phyloP scores from a whole-genome alignment of 2,797 vertebrate genomes.

The Cossypha dichroa region DNA sequence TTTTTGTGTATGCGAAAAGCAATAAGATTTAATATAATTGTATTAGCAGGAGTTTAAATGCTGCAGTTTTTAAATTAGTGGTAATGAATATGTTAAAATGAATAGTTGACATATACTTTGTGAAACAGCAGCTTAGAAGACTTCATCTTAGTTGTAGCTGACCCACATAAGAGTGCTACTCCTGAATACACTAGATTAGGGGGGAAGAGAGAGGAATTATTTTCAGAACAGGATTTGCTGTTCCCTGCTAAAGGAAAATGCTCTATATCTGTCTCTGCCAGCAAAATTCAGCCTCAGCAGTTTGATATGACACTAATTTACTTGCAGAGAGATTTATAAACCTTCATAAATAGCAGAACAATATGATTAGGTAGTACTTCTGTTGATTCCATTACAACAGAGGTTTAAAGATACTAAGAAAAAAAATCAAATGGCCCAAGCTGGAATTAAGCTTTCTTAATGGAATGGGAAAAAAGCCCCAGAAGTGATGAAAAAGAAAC shows the following conservation, averaged over 20 bases:
- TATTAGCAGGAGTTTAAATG: not conserved
- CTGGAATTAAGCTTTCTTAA: constrained; percentile 41
- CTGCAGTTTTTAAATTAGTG: not conserved
- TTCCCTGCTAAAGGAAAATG: not conserved
- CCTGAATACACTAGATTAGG: not conserved
- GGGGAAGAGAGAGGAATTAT: not conserved
- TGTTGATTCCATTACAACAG: constrained; percentile 59
- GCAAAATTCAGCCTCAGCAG: constrained; percentile 59
- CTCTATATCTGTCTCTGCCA: constrained; percentile 51
- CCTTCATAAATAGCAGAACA: constrained; percentile 55
- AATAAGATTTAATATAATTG: not conserved
- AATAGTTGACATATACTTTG: not conserved
- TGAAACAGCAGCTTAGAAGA: not conserved
- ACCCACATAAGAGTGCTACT: not conserved
- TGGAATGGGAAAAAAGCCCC: not conserved
- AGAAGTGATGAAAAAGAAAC: not conserved
- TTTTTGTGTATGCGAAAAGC: not conserved
- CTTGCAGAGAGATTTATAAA: constrained; percentile 63
- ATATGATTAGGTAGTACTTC: constrained; percentile 60
- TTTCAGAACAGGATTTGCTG: constrained; percentile 32
- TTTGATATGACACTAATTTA: constrained; percentile 65
- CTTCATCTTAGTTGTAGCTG: not conserved
- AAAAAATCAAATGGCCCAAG: constrained; percentile 23
- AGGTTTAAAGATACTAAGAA: constrained; percentile 34
- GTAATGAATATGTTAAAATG: not conserved